Base-by-base conservation (phyloP, 2,888 invertebrate species). In the Hymenopus coronatus region DNA sequence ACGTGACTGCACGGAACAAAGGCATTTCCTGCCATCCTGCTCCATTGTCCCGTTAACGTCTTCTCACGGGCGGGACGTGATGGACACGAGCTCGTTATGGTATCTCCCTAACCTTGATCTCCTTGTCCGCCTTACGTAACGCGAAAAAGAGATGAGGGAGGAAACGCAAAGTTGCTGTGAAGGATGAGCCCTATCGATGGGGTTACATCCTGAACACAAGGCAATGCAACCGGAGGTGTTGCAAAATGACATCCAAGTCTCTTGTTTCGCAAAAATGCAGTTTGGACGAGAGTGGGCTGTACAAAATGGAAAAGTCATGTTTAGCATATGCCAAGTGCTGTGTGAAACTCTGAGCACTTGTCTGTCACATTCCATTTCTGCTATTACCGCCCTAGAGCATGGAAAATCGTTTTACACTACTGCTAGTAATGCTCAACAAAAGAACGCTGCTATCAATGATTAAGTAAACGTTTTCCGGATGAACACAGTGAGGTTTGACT, bases 21-120 rank as follows among this genome's bases (percentile, higher is more conserved):
- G 87, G 87, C 25, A 87, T 28, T 82, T 87, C 82, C 82, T 33
- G 54, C 54, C 54, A 70, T 70, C 54, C 54, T 70, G 54, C 54
- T 82, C 82, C 28, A 87, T 87, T 87, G 87, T 87, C 87, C 87
- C 87, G 87, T 87, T 87, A 87, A 81, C 81, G 82, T 87, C 54
- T 70, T 70, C 54, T 70, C 54, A 70, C 54, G 54, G 54, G 54
- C 54, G 54, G 54, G 54, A 70, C 54, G 54, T 70, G 54, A 70
- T 70, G 54, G 54, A 70, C 54, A 70, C 54, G 20, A 70, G 54
- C 54, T 70, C 54, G 54, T 70, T 70, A 70, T 70, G 54, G 54
- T 70, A 70, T 70, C 54, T 70, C 54, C 54, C 54, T 70, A 70
- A 70, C 54, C 54, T 70, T 70, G 54, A 70, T 70, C 54, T 70